phyloP scores from a whole-genome alignment of 2,797 vertebrate species.

The Eulemur coronatus region DNA sequence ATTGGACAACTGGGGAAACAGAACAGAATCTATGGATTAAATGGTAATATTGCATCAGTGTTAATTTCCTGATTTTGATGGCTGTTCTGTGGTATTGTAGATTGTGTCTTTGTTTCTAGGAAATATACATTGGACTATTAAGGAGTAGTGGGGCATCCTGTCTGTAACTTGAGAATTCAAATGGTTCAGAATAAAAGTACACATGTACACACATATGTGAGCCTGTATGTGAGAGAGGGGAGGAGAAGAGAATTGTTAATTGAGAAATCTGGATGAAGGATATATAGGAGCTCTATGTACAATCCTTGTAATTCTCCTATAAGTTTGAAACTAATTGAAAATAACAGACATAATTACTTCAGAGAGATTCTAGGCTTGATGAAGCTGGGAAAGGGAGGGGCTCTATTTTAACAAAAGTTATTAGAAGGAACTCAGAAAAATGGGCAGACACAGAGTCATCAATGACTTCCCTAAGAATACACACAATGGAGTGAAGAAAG shows the following conservation, averaged over 20 bases:
- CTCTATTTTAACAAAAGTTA: neutral
- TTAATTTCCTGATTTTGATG: neutral
- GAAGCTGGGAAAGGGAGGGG: neutral
- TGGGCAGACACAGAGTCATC: neutral
- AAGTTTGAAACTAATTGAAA: neutral
- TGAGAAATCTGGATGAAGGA: neutral
- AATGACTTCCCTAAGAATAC: neutral
- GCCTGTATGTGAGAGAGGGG: neutral
- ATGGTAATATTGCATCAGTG: neutral
- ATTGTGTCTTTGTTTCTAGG: neutral
- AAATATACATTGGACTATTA: neutral
- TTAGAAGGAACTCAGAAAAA: neutral
- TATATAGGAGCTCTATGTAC: neutral
- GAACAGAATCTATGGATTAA: neutral
- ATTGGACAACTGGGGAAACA: neutral
- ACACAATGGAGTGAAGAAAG: neutral
- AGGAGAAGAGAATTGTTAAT: neutral
- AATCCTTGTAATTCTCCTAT: neutral
- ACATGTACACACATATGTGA: neutral
- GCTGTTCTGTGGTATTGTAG: neutral
- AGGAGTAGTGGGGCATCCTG: neutral
- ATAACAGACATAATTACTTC: neutral
- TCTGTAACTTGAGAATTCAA: neutral
- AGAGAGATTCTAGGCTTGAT: neutral
- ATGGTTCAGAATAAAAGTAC: neutral